A percentile compares a stretch with the other conserved stretches of the same genome.
Evolutionary conservation across 1,140 invertebrate species (phyloP).

Genomic region (Drosophila bipectinata): DNA sequence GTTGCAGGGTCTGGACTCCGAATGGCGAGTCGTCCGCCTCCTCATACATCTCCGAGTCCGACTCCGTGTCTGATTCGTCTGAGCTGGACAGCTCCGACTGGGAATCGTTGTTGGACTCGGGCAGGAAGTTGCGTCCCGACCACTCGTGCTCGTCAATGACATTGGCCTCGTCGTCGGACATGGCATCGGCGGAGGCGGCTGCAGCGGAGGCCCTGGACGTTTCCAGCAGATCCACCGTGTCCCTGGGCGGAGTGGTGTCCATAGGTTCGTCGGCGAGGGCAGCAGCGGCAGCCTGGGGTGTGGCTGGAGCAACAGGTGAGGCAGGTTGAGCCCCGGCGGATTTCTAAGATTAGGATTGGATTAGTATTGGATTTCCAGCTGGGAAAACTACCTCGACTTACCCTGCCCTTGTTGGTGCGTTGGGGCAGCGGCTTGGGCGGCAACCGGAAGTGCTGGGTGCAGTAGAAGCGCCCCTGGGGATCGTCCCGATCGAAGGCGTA

Average conservation of each 20-base stretch:
- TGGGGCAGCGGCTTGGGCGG: conserved; percentile 83
- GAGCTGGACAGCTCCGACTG: conserved; percentile 85
- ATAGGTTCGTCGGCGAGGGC: conserved; percentile 34
- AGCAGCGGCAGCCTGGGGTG: background rate
- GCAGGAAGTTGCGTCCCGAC: conserved; percentile 95
- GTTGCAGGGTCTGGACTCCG: conserved; percentile 80
- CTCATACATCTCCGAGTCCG: conserved; percentile 80
- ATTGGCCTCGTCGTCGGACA: conserved; percentile 89
- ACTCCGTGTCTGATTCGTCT: conserved; percentile 74
- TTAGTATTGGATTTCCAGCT: background rate
- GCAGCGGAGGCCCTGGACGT: conserved; percentile 81
- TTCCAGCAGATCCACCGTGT: conserved; percentile 87
- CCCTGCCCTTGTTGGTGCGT: conserved; percentile 64
- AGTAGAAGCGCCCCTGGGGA: conserved; percentile 91
- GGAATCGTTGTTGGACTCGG: conserved; percentile 91
- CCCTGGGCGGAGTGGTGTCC: conserved; percentile 56
- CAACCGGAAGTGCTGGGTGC: conserved; percentile 91
- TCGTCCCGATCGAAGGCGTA: conserved; percentile 91
- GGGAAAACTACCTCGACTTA: conserved; percentile 19
- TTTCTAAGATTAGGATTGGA: conserved; percentile 29
- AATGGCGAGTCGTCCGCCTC: conserved; percentile 84
- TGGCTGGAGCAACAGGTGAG: conserved; percentile 12
- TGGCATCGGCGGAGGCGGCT: conserved; percentile 84
- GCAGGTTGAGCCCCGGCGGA: conserved; percentile 45
- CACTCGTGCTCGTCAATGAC: conserved; percentile 95